Base-by-base conservation (phyloP, 2,113 vertebrate genomes). In the Elgaria multicarinata region DNA sequence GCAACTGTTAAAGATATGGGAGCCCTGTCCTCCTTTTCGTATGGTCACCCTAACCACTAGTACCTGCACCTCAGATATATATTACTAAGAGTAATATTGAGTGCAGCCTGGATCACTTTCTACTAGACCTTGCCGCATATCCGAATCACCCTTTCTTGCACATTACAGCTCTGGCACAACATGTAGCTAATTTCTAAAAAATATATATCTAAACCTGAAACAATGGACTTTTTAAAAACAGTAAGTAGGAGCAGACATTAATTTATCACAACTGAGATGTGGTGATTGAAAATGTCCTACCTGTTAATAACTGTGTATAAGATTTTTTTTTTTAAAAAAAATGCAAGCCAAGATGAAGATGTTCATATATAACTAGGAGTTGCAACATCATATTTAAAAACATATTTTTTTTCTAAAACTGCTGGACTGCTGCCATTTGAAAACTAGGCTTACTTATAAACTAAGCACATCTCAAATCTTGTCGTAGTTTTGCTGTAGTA, bases 291-390 rank as follows among this genome's bases (percentile, higher is more conserved):
- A 46, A 50, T 72, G 18, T 50, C 42, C 9, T 67, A 39, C 6
- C 26, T 67, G 44, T n/a, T 84, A 53, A 31, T 9, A 88, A 33
- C 3, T 83, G 20, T 53, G 44, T 1, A 0, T 53, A 50, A 85
- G 44, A 22, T 39, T 76, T 83, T 77, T 1, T 0, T 75, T 46
- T 77, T 1, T 1, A 22, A 4, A 5, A 66, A 39, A 91, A 66
- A n/a, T 39, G 78, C 39, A 90, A 85, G 77, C 33, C 69, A 89
- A 87, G 71, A 18, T 28, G 62, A 88, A 4, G 28, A 84, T 8
- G 24, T 64, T 55, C 50, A 53, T 39, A 22, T 36, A 16, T 62
- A 39, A 42, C 6, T 42, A 44, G 12, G 28, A 82, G 0, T 82
- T 78, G 31, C 4, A 0, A 53, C 76, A 1, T 16, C n/a, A 31